A percentile compares a stretch with the other conserved stretches of the same genome.
These are phyloP conservation scores for Cyprinodon variegatus DNA, from an alignment of 2,113 vertebrate genomes.

Conservation along the genomic window DNA sequence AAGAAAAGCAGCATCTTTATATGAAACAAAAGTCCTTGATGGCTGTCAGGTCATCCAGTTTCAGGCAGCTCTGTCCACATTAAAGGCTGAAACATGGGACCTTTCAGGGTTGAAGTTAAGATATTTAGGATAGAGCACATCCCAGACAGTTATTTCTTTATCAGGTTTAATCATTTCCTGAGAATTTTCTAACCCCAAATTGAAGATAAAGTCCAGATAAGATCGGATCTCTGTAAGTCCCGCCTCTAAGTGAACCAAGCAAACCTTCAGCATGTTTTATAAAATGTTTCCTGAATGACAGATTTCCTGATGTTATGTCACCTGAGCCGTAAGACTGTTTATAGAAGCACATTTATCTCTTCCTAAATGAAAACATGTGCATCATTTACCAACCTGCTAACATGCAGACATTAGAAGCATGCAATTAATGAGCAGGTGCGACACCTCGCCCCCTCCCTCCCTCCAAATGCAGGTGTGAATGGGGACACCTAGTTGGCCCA, in stretches of 20 bases:
- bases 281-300: constrained; percentile 52
- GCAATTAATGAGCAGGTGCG: constrained; percentile 65
- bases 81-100: background rate
- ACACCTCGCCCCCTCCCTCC: background rate
- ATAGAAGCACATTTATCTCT: constrained; percentile 29
- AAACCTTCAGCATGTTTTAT: constrained; percentile 30
- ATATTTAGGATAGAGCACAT: too few species aligned
- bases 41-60: background rate
- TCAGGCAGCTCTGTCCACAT: background rate
- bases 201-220: too few species aligned
- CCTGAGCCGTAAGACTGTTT: constrained; percentile 5
- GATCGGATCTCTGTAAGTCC: too few species aligned
- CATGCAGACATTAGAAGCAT: constrained; percentile 56
- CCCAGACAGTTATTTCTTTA: too few species aligned
- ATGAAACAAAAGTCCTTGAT: background rate
- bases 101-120: background rate
- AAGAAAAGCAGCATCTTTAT: too few species aligned
- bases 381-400: constrained; percentile 45
- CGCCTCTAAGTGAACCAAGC: constrained; percentile 45
- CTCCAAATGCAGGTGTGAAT: background rate
- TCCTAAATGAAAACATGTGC: constrained; percentile 24
- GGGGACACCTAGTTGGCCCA: constrained; percentile 52
- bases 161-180: too few species aligned
- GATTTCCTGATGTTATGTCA: constrained; percentile 50
- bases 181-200: too few species aligned